A percentile compares a stretch with the other conserved stretches of the same genome.
Conservation (phyloP, 2,113 vertebrate genomes). For the Tachycineta bicolor region DNA sequence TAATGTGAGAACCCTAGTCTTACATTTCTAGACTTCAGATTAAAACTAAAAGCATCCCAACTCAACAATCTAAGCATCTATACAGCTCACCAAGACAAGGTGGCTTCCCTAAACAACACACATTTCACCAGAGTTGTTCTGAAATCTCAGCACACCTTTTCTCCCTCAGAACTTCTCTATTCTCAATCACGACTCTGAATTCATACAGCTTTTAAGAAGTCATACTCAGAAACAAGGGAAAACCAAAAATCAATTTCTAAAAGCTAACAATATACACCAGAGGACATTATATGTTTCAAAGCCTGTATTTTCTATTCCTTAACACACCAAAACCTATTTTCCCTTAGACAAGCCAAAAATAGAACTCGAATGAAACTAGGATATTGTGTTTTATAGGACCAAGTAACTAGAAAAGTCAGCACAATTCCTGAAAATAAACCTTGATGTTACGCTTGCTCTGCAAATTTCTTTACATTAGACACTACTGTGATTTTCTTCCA, state of each 20-base stretch:
- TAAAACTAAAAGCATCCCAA: neutral
- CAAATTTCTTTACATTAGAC: neutral
- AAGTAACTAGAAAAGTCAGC: neutral
- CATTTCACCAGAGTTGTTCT: neutral
- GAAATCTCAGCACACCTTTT: neutral
- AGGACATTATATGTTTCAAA: neutral
- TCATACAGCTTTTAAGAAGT: neutral
- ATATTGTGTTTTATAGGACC: neutral
- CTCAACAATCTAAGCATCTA: neutral
- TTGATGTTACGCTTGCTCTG: accelerated
- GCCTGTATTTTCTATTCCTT: neutral
- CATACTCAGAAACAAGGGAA: neutral
- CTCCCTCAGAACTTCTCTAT: neutral
- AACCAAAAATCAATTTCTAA: neutral
- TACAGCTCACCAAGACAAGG: neutral
- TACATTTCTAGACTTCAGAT: neutral
- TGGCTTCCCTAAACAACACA: accelerated
- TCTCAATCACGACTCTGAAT: neutral
- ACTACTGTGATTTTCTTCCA: neutral
- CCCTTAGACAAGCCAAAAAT: neutral
- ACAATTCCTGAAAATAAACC: neutral
- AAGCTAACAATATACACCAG: neutral
- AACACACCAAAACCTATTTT: neutral
- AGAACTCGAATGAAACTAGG: neutral
- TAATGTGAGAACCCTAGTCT: neutral